Conservation (phyloP, 2,797 vertebrate species). For the Natrix natrix region DNA sequence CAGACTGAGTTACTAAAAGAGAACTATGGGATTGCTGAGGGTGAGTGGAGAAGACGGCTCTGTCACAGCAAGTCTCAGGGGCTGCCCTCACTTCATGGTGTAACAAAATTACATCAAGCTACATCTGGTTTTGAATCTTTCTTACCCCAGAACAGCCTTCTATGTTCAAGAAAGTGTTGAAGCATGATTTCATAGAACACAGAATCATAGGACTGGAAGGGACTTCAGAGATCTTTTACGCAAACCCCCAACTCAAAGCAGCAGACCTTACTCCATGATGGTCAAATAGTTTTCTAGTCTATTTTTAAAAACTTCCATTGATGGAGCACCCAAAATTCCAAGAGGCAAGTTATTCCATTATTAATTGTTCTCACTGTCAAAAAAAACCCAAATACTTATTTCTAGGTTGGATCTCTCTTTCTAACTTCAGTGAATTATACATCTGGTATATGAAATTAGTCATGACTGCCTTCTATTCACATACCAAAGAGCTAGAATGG, state of each 20-base stretch:
- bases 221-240: not conserved
- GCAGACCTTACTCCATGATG: not conserved
- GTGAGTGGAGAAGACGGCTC: not conserved
- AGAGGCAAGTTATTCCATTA: too few species aligned
- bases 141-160: not conserved
- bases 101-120: not conserved
- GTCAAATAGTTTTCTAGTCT: not conserved
- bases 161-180: not conserved
- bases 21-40: not conserved
- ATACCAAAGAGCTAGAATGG: not conserved
- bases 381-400: not conserved
- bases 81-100: not conserved
- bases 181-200: not conserved
- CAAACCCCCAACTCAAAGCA: not conserved
- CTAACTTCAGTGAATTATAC: not conserved
- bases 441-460: not conserved
- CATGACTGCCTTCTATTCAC: not conserved
- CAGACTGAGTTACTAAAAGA: not conserved
- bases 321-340: not conserved
- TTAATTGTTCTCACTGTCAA: too few species aligned
- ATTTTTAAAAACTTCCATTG: not conserved
- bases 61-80: not conserved
- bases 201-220: not conserved
- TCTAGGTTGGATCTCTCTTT: not conserved
- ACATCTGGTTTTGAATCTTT: not conserved